Base-by-base conservation (phyloP, 2,113 vertebrate genomes). In the Tapirus terrestris region DNA sequence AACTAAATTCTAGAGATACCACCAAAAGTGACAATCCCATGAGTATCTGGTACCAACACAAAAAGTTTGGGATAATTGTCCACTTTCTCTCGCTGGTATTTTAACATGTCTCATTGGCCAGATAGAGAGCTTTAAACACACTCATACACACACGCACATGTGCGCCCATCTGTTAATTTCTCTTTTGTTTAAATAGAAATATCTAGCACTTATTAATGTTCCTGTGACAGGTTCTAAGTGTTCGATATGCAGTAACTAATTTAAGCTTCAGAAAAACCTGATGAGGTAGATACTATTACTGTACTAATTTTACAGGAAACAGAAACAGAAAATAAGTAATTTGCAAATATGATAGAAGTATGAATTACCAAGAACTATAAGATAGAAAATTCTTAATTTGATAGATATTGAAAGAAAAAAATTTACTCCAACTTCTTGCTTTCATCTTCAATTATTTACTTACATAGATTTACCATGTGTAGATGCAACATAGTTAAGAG, bases 381-480 rank as follows among this genome's bases (percentile, higher is more conserved):
- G 10, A 56, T 21, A 81, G 25, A 70, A 97, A 90, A 76, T 51
- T 89, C 72, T 93, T 67, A 90, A 77, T 83, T 31, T 97, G 72
- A 65, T 51, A 70, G 21, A n/a, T 61, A 81, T 7, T 25, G 14
- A 83, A 77, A 85, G 31, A 94, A 97, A 70, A 85, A 80, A 31
- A 82, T 23, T 68, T 63, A 90, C 63, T 83, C 17, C 31, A 72
- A 70, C 9, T 56, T 86, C 27, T 85, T 82, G 36, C 21, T 86
- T 94, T 86, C 60, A 53, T 48, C 45, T 67, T 88, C 25, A 89
- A 45, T 81, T 84, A 75, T 76, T 87, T 94, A 43, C 56, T 60
- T 83, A 63, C 60, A 61, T 58, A 56, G 16, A 91, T 56, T 87
- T 73, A 33, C 73, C 17, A 48, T 58, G 8, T 89, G 18, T 67